Conservation (phyloP, 1,140 invertebrate genomes). For the Steinernema khuongi region DNA sequence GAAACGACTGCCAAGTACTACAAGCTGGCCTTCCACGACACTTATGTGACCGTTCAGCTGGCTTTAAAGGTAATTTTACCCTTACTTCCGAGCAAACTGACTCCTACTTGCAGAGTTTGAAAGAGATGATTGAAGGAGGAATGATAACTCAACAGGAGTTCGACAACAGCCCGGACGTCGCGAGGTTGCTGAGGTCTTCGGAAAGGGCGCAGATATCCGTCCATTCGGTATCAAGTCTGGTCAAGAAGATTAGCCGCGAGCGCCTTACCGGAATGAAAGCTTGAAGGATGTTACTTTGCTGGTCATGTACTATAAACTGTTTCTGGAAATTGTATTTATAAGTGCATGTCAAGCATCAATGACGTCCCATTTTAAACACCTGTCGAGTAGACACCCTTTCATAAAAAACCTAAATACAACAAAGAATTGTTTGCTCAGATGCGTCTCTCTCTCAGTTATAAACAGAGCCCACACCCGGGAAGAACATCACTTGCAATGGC, state of each 20-base stretch:
- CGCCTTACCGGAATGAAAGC: not conserved
- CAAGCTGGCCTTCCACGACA: not conserved
- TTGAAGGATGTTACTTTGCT: no score
- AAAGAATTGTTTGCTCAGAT: no score
- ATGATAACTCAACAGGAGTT: not conserved
- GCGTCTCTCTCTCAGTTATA: no score
- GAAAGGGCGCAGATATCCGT: not conserved
- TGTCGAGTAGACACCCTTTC: no score
- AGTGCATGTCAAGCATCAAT: no score
- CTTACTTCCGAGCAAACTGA: not conserved
- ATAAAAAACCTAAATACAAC: no score
- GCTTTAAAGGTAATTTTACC: not conserved
- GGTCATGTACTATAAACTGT: no score
- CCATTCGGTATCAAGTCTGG: not conserved
- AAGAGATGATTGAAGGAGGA: not conserved
- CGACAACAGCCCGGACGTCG: not conserved
- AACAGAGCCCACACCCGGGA: no score
- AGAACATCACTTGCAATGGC: no score
- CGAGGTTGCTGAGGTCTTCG: not conserved
- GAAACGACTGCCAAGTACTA: slow-evolving; percentile 5
- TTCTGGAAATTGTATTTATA: no score
- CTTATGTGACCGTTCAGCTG: not conserved
- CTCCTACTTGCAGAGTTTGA: not conserved
- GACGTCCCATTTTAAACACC: no score
- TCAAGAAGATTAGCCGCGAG: not conserved